phyloP scores from a whole-genome alignment of 2,113 vertebrate species.

The Cariama cristata region DNA sequence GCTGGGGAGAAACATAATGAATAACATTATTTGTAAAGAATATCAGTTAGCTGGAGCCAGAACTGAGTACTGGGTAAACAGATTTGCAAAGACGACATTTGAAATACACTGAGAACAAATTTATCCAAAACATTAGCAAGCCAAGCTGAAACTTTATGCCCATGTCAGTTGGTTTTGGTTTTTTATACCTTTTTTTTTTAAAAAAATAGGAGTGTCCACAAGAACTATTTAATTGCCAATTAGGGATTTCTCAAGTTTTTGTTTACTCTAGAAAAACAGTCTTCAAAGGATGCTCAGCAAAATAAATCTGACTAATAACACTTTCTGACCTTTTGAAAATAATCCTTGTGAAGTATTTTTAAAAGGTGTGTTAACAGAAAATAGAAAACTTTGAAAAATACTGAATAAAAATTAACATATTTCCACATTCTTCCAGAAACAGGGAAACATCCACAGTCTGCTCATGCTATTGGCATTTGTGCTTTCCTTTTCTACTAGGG shows the following conservation, averaged over 20 bases:
- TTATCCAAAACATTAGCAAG: background rate
- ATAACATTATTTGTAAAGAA: background rate
- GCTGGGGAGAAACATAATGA: background rate
- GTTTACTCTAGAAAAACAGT: slow-evolving; percentile 17
- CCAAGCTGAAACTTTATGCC: background rate
- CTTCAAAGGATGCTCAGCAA: background rate
- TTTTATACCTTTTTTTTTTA: background rate
- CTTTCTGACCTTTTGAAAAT: slow-evolving; percentile 45
- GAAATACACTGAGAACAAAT: background rate
- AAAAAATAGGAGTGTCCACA: background rate
- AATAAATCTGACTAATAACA: slow-evolving; percentile 11
- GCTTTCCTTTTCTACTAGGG: background rate
- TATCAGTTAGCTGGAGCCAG: background rate
- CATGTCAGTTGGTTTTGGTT: background rate
- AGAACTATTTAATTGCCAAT: slow-evolving; percentile 47
- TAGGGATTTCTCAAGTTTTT: slow-evolving; percentile 24
- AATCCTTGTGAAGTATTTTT: slow-evolving; percentile 19
- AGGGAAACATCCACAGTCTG: background rate
- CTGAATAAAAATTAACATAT: background rate
- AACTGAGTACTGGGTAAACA: background rate
- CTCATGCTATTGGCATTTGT: background rate
- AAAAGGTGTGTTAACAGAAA: background rate
- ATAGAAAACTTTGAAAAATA: background rate
- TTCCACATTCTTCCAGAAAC: background rate
- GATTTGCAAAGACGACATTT: background rate